Percentiles rank a stretch among this genome's conserved stretches.
phyloP scores from a whole-genome alignment of 1,140 invertebrate genomes.

The Aradophagus sp. region DNA sequence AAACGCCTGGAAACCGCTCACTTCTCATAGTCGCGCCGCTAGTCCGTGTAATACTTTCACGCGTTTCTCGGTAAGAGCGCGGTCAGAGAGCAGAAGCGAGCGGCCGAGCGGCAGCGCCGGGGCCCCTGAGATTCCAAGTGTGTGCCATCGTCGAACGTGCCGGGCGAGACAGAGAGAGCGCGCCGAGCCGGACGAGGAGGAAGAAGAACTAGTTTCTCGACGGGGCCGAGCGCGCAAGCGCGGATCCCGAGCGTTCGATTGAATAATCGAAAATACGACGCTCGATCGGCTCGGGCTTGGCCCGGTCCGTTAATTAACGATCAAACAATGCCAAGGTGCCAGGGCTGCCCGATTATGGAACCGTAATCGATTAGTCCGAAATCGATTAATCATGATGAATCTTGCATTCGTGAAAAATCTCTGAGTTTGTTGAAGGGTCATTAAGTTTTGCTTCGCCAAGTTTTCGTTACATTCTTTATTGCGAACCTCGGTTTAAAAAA shows the following conservation, averaged over 20 bases:
- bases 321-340: no score
- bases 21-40: constrained; percentile 46
- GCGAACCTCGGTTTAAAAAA: no score
- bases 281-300: neutral
- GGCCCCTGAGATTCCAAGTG: constrained; percentile 45
- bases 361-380: no score
- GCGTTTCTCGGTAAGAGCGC: constrained; percentile 46
- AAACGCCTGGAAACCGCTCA: constrained; percentile 44
- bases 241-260: constrained; percentile 35
- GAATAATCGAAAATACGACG: constrained; percentile 45
- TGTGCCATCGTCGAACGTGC: constrained; percentile 19
- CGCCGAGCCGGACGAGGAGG: constrained; percentile 13
- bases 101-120: constrained; percentile 22
- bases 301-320: no score
- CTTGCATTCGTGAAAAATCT: no score
- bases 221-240: constrained; percentile 4
- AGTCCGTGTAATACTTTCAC: constrained; percentile 55
- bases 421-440: no score
- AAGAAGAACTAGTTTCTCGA: constrained; percentile 46
- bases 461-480: no score
- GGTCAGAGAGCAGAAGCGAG: constrained; percentile 42
- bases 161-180: constrained; percentile 16
- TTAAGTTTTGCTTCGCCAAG: no score
- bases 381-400: no score
- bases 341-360: no score